Evolutionary conservation across 2,113 vertebrate species (phyloP).

Genomic region (Edolisoma coerulescens): DNA sequence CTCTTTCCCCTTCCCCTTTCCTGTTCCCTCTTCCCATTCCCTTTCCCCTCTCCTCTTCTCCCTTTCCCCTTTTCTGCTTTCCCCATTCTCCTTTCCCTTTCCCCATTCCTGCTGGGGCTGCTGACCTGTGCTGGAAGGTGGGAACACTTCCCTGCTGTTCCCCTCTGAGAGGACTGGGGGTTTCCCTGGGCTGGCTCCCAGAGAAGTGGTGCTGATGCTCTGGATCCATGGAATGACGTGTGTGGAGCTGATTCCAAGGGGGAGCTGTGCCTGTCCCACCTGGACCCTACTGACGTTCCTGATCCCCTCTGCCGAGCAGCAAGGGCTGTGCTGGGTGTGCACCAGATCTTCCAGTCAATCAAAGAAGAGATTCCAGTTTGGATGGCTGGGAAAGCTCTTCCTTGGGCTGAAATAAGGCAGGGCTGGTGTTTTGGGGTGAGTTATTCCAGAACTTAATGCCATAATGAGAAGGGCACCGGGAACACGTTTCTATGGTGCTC

Average conservation of each 20-base stretch:
- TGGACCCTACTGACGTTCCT: background rate
- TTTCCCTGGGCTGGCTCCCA: background rate
- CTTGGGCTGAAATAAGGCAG: background rate
- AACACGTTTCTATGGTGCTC: background rate
- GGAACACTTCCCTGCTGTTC: background rate
- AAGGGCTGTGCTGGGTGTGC: background rate
- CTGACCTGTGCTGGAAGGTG: background rate
- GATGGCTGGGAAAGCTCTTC: background rate
- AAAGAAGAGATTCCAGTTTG: rapidly evolving
- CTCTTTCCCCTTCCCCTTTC: too few species aligned
- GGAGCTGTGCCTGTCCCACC: background rate
- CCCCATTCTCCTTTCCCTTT: too few species aligned
- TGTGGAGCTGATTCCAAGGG: rapidly evolving
- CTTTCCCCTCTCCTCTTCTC: too few species aligned
- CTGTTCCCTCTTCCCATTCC: background rate
- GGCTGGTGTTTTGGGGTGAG: background rate
- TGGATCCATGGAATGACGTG: rapidly evolving
- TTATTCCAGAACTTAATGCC: background rate
- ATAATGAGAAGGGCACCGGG: background rate
- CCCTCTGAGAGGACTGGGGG: rapidly evolving
- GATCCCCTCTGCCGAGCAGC: background rate
- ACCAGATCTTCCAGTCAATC: background rate
- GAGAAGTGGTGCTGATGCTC: rapidly evolving
- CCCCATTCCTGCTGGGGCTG: background rate
- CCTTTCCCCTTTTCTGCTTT: background rate